Conservation (phyloP, 1,140 invertebrate genomes). For the Sweltsa coloradensis region DNA sequence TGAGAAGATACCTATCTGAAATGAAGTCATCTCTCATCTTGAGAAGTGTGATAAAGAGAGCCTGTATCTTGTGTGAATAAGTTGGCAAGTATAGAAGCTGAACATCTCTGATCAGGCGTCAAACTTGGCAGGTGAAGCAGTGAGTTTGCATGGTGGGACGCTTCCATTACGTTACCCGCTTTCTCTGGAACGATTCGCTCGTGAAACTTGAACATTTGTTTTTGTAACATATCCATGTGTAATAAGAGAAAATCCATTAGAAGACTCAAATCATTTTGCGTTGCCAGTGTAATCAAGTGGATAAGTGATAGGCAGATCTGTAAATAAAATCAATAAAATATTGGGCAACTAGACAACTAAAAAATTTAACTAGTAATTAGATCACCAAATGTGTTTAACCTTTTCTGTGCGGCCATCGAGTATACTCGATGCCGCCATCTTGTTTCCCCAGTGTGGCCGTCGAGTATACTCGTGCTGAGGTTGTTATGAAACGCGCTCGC, state of each 20-base stretch:
- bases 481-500: neutral
- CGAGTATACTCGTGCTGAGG: too few relatives aligned
- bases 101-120: constrained; percentile 1
- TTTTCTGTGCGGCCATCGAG: neutral
- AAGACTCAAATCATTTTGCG: constrained; percentile 24
- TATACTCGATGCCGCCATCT: too few relatives aligned
- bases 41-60: too few relatives aligned
- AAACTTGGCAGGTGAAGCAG: constrained; percentile 4
- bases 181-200: constrained; percentile 32
- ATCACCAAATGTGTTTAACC: neutral
- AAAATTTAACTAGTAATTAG: neutral
- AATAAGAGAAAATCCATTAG: constrained; percentile 21
- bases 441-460: too few relatives aligned
- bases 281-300: constrained; percentile 25
- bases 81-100: neutral
- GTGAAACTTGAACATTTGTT: constrained; percentile 21
- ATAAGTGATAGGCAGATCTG: constrained; percentile 31
- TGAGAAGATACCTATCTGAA: too few relatives aligned
- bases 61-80: constrained; percentile 5
- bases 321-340: constrained; percentile 15
- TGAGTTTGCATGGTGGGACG: constrained; percentile 11
- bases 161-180: constrained; percentile 28
- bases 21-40: too few relatives aligned
- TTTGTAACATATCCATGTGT: constrained; percentile 8
- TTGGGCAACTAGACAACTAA: neutral